These are phyloP conservation scores for Nibea coibor DNA, from an alignment of 2,113 vertebrate genomes.

Conservation along the genomic window DNA sequence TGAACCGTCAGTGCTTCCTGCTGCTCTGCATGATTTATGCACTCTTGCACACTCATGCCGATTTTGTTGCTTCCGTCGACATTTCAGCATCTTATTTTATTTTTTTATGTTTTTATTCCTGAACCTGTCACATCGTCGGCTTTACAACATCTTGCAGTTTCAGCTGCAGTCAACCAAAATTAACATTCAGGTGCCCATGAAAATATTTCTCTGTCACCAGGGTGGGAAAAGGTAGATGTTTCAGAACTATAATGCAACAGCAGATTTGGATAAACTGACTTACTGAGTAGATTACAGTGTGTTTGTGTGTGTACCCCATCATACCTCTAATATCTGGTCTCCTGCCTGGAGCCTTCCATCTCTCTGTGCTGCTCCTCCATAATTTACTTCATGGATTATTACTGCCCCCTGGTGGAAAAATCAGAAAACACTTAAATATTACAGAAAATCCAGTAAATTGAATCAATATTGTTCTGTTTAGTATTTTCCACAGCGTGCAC, in stretches of 20 bases:
- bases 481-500: neutral
- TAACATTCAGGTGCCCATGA: neutral
- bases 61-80: neutral
- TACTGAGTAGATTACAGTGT: neutral
- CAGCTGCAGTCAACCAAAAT: neutral
- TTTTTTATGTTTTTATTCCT: neutral
- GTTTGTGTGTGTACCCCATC: neutral
- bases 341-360: slow-evolving; percentile 95
- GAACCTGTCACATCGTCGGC: neutral
- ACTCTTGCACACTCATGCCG: neutral
- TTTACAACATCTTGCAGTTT: neutral
- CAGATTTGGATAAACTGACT: neutral
- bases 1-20: neutral
- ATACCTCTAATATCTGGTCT: slow-evolving; percentile 95
- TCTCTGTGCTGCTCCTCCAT: slow-evolving; percentile 94
- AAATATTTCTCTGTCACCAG: neutral
- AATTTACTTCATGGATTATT: slow-evolving; percentile 96
- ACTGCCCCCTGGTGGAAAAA: slow-evolving; percentile 89
- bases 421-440: slow-evolving; percentile 22
- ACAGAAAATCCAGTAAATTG: neutral
- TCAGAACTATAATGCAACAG: neutral
- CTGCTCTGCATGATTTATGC: neutral
- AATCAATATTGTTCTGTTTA: neutral
- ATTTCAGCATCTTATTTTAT: neutral
- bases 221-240: too few species aligned